Evolutionary conservation across 2,888 invertebrate genomes (phyloP).

Genomic region (Meloe dianella): DNA sequence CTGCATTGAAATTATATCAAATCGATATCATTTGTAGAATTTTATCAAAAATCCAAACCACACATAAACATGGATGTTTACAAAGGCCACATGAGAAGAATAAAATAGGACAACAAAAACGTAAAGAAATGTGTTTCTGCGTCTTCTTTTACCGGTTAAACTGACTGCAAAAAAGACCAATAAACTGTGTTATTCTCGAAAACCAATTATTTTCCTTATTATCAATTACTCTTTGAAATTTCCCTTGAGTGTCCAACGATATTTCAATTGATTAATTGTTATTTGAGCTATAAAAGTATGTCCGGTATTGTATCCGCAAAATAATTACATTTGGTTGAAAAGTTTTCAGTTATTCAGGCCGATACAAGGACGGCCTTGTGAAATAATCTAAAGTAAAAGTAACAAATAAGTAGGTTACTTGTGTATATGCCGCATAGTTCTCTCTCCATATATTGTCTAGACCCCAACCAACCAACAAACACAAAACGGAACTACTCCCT

Average conservation of each 20-base stretch:
- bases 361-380: slow-evolving; percentile 47
- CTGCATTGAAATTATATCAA: slow-evolving; percentile 27
- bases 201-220: too few relatives aligned
- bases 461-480: too few relatives aligned
- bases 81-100: background rate
- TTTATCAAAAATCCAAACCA: background rate
- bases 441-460: slow-evolving; percentile 19
- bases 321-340: slow-evolving; percentile 27
- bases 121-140: too few relatives aligned
- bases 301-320: slow-evolving; percentile 28
- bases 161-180: background rate
- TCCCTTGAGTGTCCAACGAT: background rate
- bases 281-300: too few relatives aligned
- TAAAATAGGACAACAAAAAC: too few relatives aligned
- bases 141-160: background rate
- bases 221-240: too few relatives aligned
- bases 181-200: background rate
- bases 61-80: background rate
- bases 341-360: slow-evolving; percentile 44
- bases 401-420: slow-evolving; percentile 42
- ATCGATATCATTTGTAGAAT: slow-evolving; percentile 28
- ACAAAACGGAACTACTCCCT: slow-evolving; percentile 25
- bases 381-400: slow-evolving; percentile 42
- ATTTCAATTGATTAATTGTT: background rate
- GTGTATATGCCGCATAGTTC: slow-evolving; percentile 8